Conservation (phyloP, 1,140 invertebrate genomes). For the Hylyphantes graminicola region DNA sequence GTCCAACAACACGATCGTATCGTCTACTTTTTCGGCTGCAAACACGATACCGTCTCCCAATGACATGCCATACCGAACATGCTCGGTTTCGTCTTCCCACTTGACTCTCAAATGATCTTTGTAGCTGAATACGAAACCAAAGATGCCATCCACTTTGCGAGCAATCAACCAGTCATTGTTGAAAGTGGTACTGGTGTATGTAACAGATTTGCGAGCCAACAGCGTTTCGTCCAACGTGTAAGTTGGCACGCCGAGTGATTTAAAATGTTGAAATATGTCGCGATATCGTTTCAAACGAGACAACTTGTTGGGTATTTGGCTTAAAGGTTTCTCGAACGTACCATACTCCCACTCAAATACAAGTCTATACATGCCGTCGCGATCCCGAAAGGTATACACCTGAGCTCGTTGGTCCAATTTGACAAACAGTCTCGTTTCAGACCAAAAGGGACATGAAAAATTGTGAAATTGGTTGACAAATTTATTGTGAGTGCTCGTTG, state of each 20-base stretch:
- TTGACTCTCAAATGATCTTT: conserved; percentile 1
- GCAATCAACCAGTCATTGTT: neutral
- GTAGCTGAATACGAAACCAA: conserved; percentile 23
- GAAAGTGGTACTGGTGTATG: neutral
- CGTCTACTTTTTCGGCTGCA: neutral
- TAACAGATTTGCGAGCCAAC: neutral
- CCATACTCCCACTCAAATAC: conserved; percentile 33
- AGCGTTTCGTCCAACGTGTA: neutral
- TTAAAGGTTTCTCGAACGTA: neutral
- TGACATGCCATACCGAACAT: too few relatives aligned
- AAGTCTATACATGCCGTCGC: neutral
- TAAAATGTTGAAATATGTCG: neutral
- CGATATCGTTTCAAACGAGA: neutral
- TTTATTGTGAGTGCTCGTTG: neutral
- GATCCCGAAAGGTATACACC: neutral
- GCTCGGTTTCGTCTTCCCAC: conserved; percentile 9
- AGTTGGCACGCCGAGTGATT: neutral
- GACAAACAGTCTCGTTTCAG: neutral
- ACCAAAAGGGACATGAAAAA: conserved; percentile 2
- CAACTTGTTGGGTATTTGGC: neutral
- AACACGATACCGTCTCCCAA: conserved; percentile 37
- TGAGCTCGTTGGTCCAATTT: neutral
- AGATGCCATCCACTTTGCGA: conserved; percentile 15
- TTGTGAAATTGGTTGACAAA: neutral
- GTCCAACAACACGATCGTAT: conserved; percentile 3